These are phyloP conservation scores for Limosa lapponica DNA, from an alignment of 2,797 vertebrate genomes.

Conservation along the genomic window DNA sequence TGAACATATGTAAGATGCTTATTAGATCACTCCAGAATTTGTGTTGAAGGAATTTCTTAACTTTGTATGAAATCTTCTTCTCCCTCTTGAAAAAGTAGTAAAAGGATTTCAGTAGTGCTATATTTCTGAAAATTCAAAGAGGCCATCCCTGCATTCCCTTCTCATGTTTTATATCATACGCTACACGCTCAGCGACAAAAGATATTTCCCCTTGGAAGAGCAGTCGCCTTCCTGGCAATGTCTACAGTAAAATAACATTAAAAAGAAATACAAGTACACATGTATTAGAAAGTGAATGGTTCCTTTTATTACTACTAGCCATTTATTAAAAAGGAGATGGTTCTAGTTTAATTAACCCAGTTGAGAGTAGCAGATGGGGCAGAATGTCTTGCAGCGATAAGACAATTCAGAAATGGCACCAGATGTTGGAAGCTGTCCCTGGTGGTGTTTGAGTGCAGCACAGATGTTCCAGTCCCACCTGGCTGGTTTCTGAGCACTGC, in stretches of 20 bases:
- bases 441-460: conserved; percentile 88
- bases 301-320: conserved; percentile 80
- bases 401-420: conserved; percentile 86
- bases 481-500: conserved; percentile 82
- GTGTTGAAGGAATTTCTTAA: background rate
- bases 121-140: background rate
- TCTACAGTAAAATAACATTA: conserved; percentile 69
- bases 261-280: conserved; percentile 75
- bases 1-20: background rate
- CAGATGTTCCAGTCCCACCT: conserved; percentile 92
- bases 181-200: background rate
- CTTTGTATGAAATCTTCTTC: background rate
- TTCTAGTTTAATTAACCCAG: conserved; percentile 84
- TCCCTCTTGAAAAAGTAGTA: background rate
- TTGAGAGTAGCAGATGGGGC: conserved; percentile 92
- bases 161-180: background rate
- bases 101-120: background rate
- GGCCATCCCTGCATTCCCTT: background rate
- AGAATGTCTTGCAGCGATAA: conserved; percentile 86
- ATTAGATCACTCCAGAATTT: background rate
- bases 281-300: conserved; percentile 72
- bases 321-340: conserved; percentile 80
- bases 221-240: conserved; percentile 19
- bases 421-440: conserved; percentile 89
- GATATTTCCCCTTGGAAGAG: conserved; percentile 35